These are phyloP conservation scores for Eremophila alpestris DNA, from an alignment of 2,797 vertebrate species.

Conservation along the genomic window DNA sequence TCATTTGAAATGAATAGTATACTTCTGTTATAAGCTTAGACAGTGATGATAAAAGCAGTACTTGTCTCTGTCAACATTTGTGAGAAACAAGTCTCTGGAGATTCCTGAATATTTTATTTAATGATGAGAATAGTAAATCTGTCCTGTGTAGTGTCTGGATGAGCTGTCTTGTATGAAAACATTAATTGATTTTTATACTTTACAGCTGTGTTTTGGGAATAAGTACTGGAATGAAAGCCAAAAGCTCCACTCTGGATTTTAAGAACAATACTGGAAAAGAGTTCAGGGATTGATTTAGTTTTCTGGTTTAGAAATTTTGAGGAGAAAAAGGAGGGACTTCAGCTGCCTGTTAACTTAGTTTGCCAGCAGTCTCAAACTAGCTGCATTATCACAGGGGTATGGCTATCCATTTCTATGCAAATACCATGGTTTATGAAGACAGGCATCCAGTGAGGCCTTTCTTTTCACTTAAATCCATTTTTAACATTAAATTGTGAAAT, in stretches of 20 bases:
- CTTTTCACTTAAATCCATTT: background rate
- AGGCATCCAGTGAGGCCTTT: background rate
- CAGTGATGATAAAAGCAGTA: constrained; percentile 25
- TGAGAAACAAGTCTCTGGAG: constrained; percentile 15
- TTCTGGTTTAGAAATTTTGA: background rate
- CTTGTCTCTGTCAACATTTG: constrained; percentile 14
- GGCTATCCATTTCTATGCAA: background rate
- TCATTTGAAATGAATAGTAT: background rate
- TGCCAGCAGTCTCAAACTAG: background rate
- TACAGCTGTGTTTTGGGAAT: constrained; percentile 44
- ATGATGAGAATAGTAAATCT: constrained; percentile 25
- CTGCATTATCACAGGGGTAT: background rate
- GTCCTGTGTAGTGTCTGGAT: constrained; percentile 28
- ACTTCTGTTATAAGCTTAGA: background rate
- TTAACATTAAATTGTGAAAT: background rate
- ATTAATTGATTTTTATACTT: constrained; percentile 60
- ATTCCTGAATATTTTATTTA: constrained; percentile 18
- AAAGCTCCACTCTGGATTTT: background rate
- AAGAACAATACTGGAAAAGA: background rate
- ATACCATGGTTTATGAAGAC: background rate
- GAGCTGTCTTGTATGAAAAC: constrained; percentile 39
- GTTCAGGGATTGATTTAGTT: background rate
- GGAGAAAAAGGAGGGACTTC: background rate
- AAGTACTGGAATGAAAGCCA: constrained; percentile 16
- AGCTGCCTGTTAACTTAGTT: background rate